Evolutionary conservation across 2,797 vertebrate genomes (phyloP), one percentile per base, ranked within the genome.

Genomic region (Hybognathus amarus): DNA sequence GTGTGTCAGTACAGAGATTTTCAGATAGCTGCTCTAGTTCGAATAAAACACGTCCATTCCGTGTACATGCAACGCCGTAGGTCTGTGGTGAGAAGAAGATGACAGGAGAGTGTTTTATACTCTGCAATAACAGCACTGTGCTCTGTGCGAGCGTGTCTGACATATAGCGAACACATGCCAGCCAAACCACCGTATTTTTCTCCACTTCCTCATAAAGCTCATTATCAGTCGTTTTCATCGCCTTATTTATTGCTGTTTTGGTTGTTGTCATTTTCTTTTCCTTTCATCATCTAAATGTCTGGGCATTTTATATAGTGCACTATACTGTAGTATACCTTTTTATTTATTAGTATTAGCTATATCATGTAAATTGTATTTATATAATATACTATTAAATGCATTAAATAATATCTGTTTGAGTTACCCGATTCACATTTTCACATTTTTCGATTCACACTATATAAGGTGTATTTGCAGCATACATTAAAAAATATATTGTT

Each of bases 191-290:
- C 64, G 38, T 63, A 90, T 91, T 85, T 84, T 87, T 82, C 91
- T 82, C 86, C 89, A 87, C 88, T 90, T 92, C 83, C 87, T 88
- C 91, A 92, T 91, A 87, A 92, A 91, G 63, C 73, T 86, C 70
- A 56, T 83, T 83, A 76, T 69, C 67, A 38, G 61, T 66, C 18
- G 38, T 33, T 77, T 82, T 47, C 79, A 85, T 84, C 79, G 81
- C 77, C 30, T 36, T 38, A 73, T 52, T 79, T 74, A 79, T 73
- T 79, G 33, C 40, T 68, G 27, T 33, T 84, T 84, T 36, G 56
- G 45, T 64, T 67, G 45, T 71, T 75, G 22, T 30, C 17, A 59
- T 36, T 59, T 11, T 61, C 5, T 45, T 66, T 59, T 68, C 40
- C 38, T 50, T 71, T 71, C 61, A 52, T 27, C 8, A 11, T 70